These are phyloP conservation scores for Lochmaea crataegi DNA, from an alignment of 2,888 invertebrate species.

Conservation along the genomic window DNA sequence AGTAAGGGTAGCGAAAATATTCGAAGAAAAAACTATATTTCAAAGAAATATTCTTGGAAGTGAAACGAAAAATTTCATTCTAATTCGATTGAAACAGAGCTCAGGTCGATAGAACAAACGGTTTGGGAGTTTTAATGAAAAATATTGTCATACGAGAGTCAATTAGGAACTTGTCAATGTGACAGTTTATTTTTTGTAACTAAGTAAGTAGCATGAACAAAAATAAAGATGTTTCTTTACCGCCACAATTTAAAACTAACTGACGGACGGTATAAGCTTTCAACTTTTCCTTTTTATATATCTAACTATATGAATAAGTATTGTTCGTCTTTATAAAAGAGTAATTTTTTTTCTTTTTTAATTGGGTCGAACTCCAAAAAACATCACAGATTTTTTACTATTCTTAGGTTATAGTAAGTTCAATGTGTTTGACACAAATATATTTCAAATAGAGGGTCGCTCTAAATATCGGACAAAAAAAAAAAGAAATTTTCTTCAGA, in stretches of 20 bases:
- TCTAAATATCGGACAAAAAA: conserved; percentile 14
- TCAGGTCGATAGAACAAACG: neutral
- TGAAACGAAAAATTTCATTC: too few species aligned
- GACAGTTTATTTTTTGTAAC: neutral
- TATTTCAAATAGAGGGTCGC: conserved; percentile 33
- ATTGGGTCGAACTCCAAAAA: conserved; percentile 50
- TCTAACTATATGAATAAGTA: conserved; percentile 32
- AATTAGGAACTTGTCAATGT: neutral
- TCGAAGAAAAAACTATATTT: too few species aligned
- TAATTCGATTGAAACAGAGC: too few species aligned
- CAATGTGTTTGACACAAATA: conserved; percentile 42
- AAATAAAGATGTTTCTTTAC: conserved; percentile 28
- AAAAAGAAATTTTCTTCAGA: conserved; percentile 18
- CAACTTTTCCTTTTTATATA: conserved; percentile 28
- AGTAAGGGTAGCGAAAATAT: too few species aligned
- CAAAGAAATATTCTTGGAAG: too few species aligned
- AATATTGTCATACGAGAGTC: neutral
- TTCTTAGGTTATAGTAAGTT: conserved; percentile 53
- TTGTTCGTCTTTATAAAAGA: conserved; percentile 42
- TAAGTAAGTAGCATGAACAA: conserved; percentile 18
- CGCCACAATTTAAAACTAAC: conserved; percentile 32
- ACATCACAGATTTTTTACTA: conserved; percentile 56
- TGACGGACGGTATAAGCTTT: conserved; percentile 46
- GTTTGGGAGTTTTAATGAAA: neutral
- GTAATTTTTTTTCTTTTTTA: conserved; percentile 40